Conservation (phyloP, 2,888 invertebrate genomes). For the Embidobia sp. region DNA sequence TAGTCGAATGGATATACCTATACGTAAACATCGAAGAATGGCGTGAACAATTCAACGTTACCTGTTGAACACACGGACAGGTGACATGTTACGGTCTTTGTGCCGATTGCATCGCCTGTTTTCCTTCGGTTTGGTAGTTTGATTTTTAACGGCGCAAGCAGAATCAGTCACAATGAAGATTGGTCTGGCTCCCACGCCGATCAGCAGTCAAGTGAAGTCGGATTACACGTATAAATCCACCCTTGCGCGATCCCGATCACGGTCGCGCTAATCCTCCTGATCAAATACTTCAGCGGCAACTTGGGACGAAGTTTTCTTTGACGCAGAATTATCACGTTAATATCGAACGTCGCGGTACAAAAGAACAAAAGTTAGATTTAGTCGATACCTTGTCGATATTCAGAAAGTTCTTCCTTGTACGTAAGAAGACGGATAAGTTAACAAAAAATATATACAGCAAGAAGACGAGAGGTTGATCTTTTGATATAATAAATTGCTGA, state of each 20-base stretch:
- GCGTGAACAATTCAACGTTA: slow-evolving; percentile 75
- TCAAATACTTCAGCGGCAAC: slow-evolving; percentile 47
- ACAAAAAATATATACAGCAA: no score
- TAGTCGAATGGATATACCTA: slow-evolving; percentile 33
- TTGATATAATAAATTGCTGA: no score
- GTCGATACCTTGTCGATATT: slow-evolving; percentile 35
- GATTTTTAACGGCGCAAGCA: slow-evolving; percentile 71
- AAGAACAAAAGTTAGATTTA: slow-evolving; percentile 38
- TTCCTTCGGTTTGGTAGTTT: slow-evolving; percentile 80
- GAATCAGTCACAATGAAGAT: slow-evolving; percentile 68
- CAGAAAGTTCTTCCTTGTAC: no score
- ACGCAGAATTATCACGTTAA: slow-evolving; percentile 60
- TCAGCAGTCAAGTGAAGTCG: slow-evolving; percentile 79
- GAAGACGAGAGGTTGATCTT: no score
- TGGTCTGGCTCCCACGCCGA: slow-evolving; percentile 79
- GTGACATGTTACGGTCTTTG: slow-evolving; percentile 76
- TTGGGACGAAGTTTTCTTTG: slow-evolving; percentile 40
- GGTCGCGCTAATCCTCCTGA: slow-evolving; percentile 58
- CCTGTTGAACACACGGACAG: slow-evolving; percentile 80
- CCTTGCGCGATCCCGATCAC: slow-evolving; percentile 65
- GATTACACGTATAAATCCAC: slow-evolving; percentile 79
- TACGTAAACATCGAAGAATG: slow-evolving; percentile 51
- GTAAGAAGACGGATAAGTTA: no score
- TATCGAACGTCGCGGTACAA: slow-evolving; percentile 47
- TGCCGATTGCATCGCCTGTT: slow-evolving; percentile 74